Conservation (phyloP, 37 sponge, comb jelly and placozoan genomes). For the Halichondria panicea region DNA sequence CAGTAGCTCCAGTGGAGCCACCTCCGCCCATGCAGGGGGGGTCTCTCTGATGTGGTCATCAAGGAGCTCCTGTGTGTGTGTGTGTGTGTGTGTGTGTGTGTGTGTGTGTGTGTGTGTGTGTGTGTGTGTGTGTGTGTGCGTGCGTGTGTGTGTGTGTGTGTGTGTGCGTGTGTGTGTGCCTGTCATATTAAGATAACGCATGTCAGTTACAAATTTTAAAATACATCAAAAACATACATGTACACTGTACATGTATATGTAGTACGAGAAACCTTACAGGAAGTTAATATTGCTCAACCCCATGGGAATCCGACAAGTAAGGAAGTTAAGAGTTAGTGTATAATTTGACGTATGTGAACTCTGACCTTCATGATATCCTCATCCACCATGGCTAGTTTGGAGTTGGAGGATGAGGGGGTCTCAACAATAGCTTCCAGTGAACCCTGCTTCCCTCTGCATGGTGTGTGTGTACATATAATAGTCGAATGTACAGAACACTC, state of each 20-base stretch:
- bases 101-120: not conserved
- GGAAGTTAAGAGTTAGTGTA: too few relatives aligned
- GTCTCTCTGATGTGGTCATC: constrained; percentile 57
- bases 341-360: too few relatives aligned
- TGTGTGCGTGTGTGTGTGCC: not conserved
- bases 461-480: constrained; percentile 1
- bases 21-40: constrained; percentile 57
- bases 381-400: too few relatives aligned
- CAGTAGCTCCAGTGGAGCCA: constrained; percentile 43
- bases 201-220: too few relatives aligned
- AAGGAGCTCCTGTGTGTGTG: constrained; percentile 34
- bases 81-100: too few relatives aligned
- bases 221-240: too few relatives aligned
- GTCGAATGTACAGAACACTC: not conserved
- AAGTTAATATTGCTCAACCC: too few relatives aligned
- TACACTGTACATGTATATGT: too few relatives aligned
- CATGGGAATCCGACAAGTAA: too few relatives aligned
- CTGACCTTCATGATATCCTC: too few relatives aligned
- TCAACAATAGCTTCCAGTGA: constrained; percentile 3
- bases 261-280: too few relatives aligned
- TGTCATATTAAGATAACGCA: not conserved
- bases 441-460: not conserved
- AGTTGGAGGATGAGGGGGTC: too few relatives aligned
- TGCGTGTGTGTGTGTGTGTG: not conserved
- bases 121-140: not conserved